Base-by-base conservation (phyloP, 2,888 invertebrate species). In the Volucella inanis region DNA sequence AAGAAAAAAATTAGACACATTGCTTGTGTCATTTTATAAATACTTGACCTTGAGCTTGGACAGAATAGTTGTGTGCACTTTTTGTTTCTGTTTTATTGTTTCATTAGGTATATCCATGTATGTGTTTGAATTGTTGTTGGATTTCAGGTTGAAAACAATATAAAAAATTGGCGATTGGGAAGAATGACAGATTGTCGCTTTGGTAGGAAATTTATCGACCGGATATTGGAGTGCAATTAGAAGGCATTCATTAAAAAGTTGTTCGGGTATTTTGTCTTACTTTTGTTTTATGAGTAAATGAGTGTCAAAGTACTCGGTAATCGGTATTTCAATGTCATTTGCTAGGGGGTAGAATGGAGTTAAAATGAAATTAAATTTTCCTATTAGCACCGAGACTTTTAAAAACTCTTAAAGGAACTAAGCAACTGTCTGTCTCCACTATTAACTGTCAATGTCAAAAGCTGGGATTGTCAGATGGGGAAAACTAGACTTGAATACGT, bases 11-110 rank as follows among this genome's bases (percentile, higher is more conserved):
- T 55, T 54, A 31, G 61, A 61, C 74, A 75, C 65, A 39, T 64
- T 75, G 50, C 61, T 65, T 75, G 39, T 12, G 74, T 64, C 61
- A 49, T 65, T 54, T 78, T 65, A 47, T 49, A 68, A 72, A 67
- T 39, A 62, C 55, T 72, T 68, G 71, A 78, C 82, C 82, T 82
- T 78, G 72, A 31, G 18, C 54, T 67, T 75, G 82, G 65, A 77
- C 59, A 82, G 18, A 65, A 47, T 65, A 45, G 64, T 55, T 67
- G 77, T 82, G 54, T 82, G 77, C 77, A 82, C 8, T 82, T 82
- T 71, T 59, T 75, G 47, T 64, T 62, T 62, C 9, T 47, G 12
- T 31, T 18, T n/a, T 22, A 55, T 55, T 55, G 31, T 64, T 71
- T 62, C 52, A 38, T 38, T 52, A 52, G 43, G 41, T 59, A 41